A percentile compares a stretch with the other conserved stretches of the same genome.
These are phyloP conservation scores for Huso huso DNA, from an alignment of 2,797 vertebrate species.

Conservation along the genomic window DNA sequence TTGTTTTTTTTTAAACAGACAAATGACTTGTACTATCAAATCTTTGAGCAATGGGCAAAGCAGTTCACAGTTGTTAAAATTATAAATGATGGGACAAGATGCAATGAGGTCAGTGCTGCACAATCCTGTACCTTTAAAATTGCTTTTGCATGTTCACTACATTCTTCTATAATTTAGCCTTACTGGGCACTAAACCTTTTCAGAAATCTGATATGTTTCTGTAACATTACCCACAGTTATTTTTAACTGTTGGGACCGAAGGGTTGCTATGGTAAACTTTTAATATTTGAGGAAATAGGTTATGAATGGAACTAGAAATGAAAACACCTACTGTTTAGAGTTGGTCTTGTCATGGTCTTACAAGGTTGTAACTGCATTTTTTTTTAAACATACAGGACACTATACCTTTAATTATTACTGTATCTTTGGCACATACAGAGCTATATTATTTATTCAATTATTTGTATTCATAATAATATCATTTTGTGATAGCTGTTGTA, in stretches of 20 bases:
- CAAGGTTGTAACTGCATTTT: no score
- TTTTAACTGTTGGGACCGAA: neutral
- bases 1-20: constrained; percentile 44
- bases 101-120: constrained; percentile 51
- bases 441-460: no score
- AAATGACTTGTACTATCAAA: constrained; percentile 50
- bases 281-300: no score
- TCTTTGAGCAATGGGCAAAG: constrained; percentile 61
- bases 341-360: no score
- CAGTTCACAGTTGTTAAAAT: constrained; percentile 51
- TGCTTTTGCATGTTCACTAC: neutral
- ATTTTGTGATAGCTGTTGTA: no score
- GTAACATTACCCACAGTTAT: neutral
- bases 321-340: no score
- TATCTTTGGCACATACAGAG: no score
- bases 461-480: no score
- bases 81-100: constrained; percentile 58
- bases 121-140: neutral
- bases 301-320: no score
- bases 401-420: no score
- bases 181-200: neutral
- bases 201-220: neutral
- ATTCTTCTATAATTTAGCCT: neutral
- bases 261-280: no score
- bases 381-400: no score